phyloP scores from a whole-genome alignment of 2,888 invertebrate species.

The Hirudinaria manillensis region DNA sequence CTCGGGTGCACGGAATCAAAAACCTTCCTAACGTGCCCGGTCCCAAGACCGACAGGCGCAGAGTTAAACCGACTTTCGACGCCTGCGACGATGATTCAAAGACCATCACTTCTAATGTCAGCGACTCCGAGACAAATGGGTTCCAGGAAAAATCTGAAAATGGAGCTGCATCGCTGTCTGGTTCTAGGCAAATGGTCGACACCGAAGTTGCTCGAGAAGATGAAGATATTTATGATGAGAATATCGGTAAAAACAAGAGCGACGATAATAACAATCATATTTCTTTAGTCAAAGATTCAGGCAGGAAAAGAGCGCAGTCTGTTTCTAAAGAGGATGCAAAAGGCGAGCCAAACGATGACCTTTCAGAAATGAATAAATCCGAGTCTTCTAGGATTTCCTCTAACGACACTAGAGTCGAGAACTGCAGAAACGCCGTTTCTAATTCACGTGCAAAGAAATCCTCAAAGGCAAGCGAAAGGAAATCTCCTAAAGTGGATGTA shows the following conservation, averaged over 20 bases:
- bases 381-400: neutral
- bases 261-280: neutral
- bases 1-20: slow-evolving; percentile 30
- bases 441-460: neutral
- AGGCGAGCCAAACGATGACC: too few species aligned
- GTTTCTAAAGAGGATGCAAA: neutral
- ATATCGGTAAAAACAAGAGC: neutral
- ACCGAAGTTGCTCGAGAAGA: neutral
- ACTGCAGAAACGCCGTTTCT: neutral
- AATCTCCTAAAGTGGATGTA: neutral
- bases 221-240: neutral
- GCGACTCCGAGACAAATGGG: neutral
- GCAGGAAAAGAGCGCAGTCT: neutral
- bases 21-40: neutral
- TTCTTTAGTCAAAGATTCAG: neutral
- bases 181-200: neutral
- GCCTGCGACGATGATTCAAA: neutral
- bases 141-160: neutral
- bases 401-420: neutral
- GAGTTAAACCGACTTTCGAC: neutral
- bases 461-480: neutral
- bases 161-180: neutral
- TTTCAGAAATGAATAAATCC: neutral
- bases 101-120: neutral
- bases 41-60: neutral